Percentiles rank a stretch among this genome's conserved stretches.
Conservation (phyloP, 2,888 invertebrate species). For the Cryptocheilus praepositus region DNA sequence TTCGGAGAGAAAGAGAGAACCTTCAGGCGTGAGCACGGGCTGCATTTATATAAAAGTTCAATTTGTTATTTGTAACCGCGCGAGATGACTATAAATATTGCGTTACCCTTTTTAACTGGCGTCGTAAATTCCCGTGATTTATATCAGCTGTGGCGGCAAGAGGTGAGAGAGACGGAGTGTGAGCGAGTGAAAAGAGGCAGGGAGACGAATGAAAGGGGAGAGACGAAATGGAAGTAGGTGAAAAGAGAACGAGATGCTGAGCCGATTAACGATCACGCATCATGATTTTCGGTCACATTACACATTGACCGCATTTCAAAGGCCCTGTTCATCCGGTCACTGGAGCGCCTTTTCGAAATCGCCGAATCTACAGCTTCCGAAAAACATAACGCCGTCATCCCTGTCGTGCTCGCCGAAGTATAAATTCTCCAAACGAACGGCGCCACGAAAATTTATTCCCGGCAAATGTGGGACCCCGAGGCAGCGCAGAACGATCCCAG, state of each 20-base stretch:
- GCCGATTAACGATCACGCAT: no score
- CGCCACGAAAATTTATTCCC: constrained; percentile 2
- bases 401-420: background rate
- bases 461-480: constrained; percentile 6
- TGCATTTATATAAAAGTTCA: constrained; percentile 71
- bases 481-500: background rate
- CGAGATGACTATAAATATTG: constrained; percentile 73
- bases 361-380: no score
- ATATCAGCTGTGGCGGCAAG: constrained; percentile 56
- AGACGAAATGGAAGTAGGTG: background rate
- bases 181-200: background rate
- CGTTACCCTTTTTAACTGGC: constrained; percentile 70
- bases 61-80: constrained; percentile 72
- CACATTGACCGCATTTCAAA: no score
- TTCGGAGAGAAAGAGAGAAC: no score
- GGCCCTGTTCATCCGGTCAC: no score
- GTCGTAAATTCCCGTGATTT: constrained; percentile 73
- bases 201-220: background rate
- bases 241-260: background rate
- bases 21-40: constrained; percentile 35
- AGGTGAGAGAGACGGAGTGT: constrained; percentile 29
- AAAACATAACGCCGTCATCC: background rate
- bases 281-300: no score
- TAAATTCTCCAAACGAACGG: constrained; percentile 9
- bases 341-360: no score